phyloP scores from a whole-genome alignment of 2,888 invertebrate species.

The Brachyptera putata region DNA sequence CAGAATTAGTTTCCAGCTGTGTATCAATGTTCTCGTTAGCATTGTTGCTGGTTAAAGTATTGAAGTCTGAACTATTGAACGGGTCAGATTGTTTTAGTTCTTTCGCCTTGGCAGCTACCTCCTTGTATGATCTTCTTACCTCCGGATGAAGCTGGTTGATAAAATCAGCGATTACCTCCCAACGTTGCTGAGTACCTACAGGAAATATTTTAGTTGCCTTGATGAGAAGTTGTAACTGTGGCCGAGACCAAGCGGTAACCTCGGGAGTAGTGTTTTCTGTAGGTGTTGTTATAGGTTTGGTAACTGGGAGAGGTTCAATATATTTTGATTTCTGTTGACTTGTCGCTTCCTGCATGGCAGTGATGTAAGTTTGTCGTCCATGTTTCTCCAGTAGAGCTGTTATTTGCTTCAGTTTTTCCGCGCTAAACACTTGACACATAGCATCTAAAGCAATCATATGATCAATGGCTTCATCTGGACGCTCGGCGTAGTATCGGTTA shows the following conservation, averaged over 20 bases:
- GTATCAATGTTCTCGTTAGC: too few relatives aligned
- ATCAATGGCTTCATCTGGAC: conserved; percentile 65
- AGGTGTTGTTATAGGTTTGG: not conserved
- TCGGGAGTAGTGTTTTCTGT: conserved; percentile 33
- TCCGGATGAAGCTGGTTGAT: conserved; percentile 87
- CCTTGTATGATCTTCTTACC: too few relatives aligned
- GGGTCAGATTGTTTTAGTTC: too few relatives aligned
- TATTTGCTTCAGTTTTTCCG: conserved; percentile 19
- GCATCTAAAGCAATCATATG: conserved; percentile 88
- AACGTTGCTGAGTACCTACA: conserved; percentile 91
- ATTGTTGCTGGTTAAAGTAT: too few relatives aligned
- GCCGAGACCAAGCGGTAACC: conserved; percentile 65
- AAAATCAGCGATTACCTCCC: conserved; percentile 94
- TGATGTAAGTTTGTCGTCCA: conserved; percentile 62
- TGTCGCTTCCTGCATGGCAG: conserved; percentile 60
- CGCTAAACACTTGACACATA: conserved; percentile 74
- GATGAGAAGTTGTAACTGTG: conserved; percentile 83
- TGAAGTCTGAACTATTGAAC: too few relatives aligned
- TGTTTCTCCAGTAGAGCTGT: conserved; percentile 42
- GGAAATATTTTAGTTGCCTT: conserved; percentile 98
- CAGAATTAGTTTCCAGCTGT: too few relatives aligned
- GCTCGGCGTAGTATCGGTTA: conserved; percentile 70
- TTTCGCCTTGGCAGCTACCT: too few relatives aligned
- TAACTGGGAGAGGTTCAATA: too few relatives aligned
- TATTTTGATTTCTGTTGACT: too few relatives aligned